These are phyloP conservation scores for Mellivora capensis DNA, from an alignment of 2,113 vertebrate genomes.

Conservation along the genomic window DNA sequence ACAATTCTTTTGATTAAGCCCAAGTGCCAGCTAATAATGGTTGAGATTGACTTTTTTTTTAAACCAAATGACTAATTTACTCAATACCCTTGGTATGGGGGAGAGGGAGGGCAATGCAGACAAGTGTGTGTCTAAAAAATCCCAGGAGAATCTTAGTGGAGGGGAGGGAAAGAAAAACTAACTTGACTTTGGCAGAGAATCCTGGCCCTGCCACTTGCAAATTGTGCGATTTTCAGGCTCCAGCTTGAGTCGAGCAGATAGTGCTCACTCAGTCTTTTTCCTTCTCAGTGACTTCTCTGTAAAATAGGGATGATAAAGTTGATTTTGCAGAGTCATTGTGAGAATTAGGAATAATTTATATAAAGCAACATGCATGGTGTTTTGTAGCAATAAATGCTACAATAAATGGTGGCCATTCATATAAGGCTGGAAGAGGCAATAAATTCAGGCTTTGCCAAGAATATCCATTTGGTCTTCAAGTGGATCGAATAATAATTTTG, in stretches of 20 bases:
- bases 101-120: not conserved
- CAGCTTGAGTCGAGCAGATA: not conserved
- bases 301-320: not conserved
- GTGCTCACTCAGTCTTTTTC: not conserved
- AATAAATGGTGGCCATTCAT: not conserved
- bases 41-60: not conserved
- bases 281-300: not conserved
- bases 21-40: constrained; percentile 46
- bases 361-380: not conserved
- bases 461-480: not conserved
- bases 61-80: constrained; percentile 19
- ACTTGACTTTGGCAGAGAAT: not conserved
- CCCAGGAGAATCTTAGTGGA: not conserved
- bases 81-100: not conserved
- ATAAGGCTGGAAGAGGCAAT: not conserved
- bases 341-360: not conserved
- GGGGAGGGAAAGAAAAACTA: not conserved
- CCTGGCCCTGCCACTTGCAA: not conserved
- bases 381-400: not conserved
- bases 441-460: not conserved
- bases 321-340: not conserved
- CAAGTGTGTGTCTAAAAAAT: not conserved
- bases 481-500: not conserved
- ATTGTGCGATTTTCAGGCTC: not conserved
- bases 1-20: constrained; percentile 53